phyloP scores from a whole-genome alignment of 2,113 vertebrate species.

The Centropristis striata region DNA sequence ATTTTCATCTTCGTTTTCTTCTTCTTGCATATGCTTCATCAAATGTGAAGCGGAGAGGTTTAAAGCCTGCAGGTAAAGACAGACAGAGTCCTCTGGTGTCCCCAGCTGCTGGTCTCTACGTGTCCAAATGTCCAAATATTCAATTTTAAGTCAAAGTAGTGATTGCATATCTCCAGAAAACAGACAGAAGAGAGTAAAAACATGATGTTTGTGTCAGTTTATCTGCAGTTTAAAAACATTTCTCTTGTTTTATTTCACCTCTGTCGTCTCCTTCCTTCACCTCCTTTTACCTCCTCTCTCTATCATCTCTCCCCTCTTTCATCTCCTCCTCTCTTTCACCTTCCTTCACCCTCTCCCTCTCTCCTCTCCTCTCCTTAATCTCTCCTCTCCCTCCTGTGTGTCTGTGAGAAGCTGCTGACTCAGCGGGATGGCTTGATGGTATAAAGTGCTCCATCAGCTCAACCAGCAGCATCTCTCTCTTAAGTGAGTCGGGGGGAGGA shows the following conservation, averaged over 20 bases:
- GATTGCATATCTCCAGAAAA: too few relatives aligned
- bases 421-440: constrained; percentile 64
- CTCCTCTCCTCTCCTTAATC: constrained; percentile 31
- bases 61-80: too few relatives aligned
- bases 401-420: constrained; percentile 78
- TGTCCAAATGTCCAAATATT: neutral
- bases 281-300: neutral
- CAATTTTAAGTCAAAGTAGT: neutral
- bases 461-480: constrained; percentile 75
- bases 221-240: neutral
- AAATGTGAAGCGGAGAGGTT: too few relatives aligned
- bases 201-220: neutral
- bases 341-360: neutral
- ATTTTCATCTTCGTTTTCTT: too few relatives aligned
- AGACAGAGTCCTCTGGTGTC: too few relatives aligned
- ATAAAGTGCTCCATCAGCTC: constrained; percentile 86
- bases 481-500: constrained; percentile 64
- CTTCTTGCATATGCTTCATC: too few relatives aligned
- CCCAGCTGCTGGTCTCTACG: too few relatives aligned
- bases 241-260: neutral
- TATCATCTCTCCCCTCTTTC: neutral
- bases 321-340: neutral
- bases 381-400: constrained; percentile 22
- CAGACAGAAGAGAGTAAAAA: too few relatives aligned
- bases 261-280: neutral